These are phyloP conservation scores for Rhinolophus ferrumequinum DNA, from an alignment of 2,113 vertebrate species.

Conservation along the genomic window DNA sequence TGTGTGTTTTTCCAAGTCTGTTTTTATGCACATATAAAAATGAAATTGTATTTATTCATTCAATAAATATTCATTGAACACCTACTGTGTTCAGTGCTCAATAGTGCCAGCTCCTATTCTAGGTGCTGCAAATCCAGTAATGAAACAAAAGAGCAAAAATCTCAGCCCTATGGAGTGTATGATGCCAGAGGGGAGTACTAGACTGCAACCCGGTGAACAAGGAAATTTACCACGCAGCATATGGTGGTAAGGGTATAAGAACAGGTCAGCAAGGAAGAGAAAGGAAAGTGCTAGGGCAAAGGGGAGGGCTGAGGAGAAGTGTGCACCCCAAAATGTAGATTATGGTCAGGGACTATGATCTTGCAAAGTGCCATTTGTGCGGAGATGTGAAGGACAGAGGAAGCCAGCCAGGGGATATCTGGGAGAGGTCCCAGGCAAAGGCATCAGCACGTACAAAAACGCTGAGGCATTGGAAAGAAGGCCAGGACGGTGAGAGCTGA, in stretches of 20 bases:
- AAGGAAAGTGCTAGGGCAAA: background rate
- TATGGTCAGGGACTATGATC: background rate
- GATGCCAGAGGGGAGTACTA: background rate
- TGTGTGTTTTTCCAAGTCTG: conserved; percentile 25
- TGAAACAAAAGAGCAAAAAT: conserved; percentile 21
- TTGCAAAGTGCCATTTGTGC: background rate
- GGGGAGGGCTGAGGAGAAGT: background rate
- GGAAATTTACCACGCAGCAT: background rate
- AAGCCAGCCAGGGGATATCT: background rate
- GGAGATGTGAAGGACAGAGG: background rate
- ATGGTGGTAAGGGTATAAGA: background rate
- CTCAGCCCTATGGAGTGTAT: background rate
- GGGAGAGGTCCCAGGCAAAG: background rate
- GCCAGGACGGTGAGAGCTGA: background rate
- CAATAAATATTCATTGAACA: conserved; percentile 10
- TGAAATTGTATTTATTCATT: conserved; percentile 2
- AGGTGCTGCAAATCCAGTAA: background rate
- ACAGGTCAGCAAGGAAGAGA: background rate
- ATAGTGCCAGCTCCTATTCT: background rate
- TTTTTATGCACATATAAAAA: background rate
- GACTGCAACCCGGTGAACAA: background rate
- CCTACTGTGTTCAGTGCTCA: background rate
- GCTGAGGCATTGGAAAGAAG: background rate
- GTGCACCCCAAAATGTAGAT: background rate
- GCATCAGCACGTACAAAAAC: background rate